Base-by-base conservation (phyloP, 2,888 invertebrate genomes). In the Thecophora atra region DNA sequence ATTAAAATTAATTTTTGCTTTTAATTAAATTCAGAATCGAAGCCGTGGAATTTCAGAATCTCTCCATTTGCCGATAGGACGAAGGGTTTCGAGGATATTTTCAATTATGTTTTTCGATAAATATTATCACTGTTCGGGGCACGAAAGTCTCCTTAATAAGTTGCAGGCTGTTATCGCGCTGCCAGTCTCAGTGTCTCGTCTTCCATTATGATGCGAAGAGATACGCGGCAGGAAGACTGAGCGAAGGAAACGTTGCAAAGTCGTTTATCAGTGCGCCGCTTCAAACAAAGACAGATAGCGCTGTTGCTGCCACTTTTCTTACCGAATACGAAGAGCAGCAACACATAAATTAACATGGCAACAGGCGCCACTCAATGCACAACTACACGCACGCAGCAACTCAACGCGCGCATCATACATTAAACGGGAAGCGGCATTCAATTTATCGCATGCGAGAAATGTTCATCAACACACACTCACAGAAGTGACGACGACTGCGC, bases 111-210 rank as follows among this genome's bases (percentile, higher is more conserved):
- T 17, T 28, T 8, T 2, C 8, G 58, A 58, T 58, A 58, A 58
- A 58, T 24, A 26, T 58, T 58, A 58, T 58, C 58, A 24, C 26
- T 58, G 28, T 26, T 7, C 28, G 58, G 24, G 28, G 13, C 1
- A 5, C 5, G 13, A 4, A 17, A 47, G 8, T 1, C 47, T 47
- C 47, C 47, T 47, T 47, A n/a, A 47, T 37, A 47, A 17, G 47
- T 17, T 47, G 47, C 6, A n/a, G 15, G 47, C 74, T 78, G 81
- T 85, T 85, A 86, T 86, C 86, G 85, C 82, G 84, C 83, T 84
- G 84, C 85, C 87, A 87, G 87, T 84, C 86, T 86, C 83, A 83
- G 83, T 84, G 87, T 86, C 87, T 87, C 87, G 86, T 86, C 86
- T 86, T 87, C 87, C 87, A 87, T 87, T 87, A 87, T 86, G 86